These are phyloP conservation scores for Bombus fervidus DNA, from an alignment of 1,140 invertebrate species.

Conservation along the genomic window DNA sequence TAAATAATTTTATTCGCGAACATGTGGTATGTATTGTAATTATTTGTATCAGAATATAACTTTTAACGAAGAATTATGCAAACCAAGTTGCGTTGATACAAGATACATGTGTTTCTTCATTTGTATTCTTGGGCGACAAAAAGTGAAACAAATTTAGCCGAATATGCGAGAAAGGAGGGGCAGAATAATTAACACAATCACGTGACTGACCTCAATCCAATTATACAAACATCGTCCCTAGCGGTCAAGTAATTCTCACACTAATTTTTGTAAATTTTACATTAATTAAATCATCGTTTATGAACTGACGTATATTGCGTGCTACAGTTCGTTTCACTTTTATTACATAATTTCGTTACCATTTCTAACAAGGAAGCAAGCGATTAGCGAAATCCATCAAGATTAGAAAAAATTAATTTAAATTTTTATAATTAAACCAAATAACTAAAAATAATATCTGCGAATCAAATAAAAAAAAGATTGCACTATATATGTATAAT, in stretches of 20 bases:
- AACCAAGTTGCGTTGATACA: not conserved
- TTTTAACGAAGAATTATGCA: not conserved
- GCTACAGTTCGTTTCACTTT: constrained; percentile 47
- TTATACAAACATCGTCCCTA: constrained; percentile 53
- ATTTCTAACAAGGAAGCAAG: constrained; percentile 40
- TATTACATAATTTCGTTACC: constrained; percentile 53
- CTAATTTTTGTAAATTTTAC: constrained; percentile 67
- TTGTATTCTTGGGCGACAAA: not conserved
- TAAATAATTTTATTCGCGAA: not conserved
- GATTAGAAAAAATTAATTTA: not conserved
- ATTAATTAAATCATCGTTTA: constrained; percentile 65
- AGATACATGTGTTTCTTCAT: not conserved
- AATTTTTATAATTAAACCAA: not conserved
- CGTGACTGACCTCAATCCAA: constrained; percentile 65
- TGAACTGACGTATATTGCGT: constrained; percentile 25
- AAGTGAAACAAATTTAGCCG: constrained; percentile 43
- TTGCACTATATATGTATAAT: not conserved
- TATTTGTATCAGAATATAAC: not conserved
- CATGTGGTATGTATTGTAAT: not conserved
- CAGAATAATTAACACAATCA: constrained; percentile 52
- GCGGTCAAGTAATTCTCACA: constrained; percentile 66
- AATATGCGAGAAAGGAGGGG: constrained; percentile 23
- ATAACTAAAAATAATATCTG: not conserved
- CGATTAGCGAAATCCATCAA: constrained; percentile 19
- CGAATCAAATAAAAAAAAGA: not conserved